Base-by-base conservation (phyloP, 2,888 invertebrate species). In the Tillus elongatus region DNA sequence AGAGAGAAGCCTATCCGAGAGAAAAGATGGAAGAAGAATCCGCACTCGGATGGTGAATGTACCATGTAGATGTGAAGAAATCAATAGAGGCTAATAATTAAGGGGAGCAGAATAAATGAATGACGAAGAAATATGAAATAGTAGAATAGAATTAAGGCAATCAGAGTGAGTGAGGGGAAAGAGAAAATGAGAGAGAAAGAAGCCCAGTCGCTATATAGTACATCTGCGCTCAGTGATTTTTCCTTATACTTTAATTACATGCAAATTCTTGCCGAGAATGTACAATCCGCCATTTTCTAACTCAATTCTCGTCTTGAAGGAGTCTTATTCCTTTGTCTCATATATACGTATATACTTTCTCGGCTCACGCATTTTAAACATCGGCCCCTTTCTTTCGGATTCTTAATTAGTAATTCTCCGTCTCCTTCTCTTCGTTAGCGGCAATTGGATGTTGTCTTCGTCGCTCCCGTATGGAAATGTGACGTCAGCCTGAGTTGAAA, bases 351-450 rank as follows among this genome's bases (percentile, higher is more conserved):
- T 53, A 54, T 57, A 57, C 57, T 57, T 58, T 62, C 60, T 57
- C 56, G 56, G 59, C 64, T 65, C 63, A 64, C 64, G 64, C 65
- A 65, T 66, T 63, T 69, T 68, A 69, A 70, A 64, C 64, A 65
- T 65, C 63, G 64, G 61, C 58, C 72, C 64, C 63, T 63, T 75
- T 75, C 75, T 76, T 75, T 75, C 65, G 74, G 72, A 75, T 76
- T 75, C 75, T 75, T 76, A 76, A 76, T 76, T 76, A 76, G 75
- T 74, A 61, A 73, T 72, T 69, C 58, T 70, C 72, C 58, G 64
- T 62, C 61, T 72, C 68, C 47, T 59, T 50, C 69, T 30, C 44
- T 10, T 19, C 24, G 33, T 30, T 37, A 68, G 68, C 69, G 69
- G 64, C 36, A 68, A 69, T 69, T 69, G 64, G 61, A 63, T 58